Evolutionary conservation across 2,797 vertebrate species (phyloP).

Genomic region (Coccyzus lansbergi): DNA sequence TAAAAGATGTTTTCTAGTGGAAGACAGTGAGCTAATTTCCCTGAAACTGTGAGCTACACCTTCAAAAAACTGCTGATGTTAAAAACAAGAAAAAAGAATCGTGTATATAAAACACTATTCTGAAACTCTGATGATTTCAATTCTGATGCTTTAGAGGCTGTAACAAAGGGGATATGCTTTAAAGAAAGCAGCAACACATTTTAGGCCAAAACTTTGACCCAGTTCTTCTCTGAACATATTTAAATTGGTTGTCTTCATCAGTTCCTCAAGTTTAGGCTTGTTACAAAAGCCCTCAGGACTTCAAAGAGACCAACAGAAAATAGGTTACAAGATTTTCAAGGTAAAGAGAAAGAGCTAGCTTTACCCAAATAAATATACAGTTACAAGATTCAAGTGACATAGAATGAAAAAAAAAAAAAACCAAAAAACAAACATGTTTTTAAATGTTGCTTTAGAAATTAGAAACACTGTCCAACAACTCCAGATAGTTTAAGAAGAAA

Average conservation of each 20-base stretch:
- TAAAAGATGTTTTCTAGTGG: background rate
- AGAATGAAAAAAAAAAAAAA: background rate
- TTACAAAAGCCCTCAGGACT: background rate
- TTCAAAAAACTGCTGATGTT: constrained; percentile 29
- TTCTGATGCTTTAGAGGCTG: background rate
- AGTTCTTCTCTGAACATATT: background rate
- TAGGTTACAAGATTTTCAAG: background rate
- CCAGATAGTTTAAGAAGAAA: background rate
- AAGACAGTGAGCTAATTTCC: background rate
- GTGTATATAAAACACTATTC: background rate
- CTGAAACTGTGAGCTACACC: background rate
- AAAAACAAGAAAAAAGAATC: background rate
- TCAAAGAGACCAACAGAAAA: background rate
- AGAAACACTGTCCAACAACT: background rate
- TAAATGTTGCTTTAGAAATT: background rate
- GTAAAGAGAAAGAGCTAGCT: background rate
- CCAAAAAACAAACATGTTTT: background rate
- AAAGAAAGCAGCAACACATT: background rate
- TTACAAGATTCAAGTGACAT: background rate
- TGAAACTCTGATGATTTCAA: background rate
- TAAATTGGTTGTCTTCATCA: background rate
- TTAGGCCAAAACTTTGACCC: background rate
- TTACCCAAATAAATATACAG: background rate
- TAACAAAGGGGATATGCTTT: background rate
- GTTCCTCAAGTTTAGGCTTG: background rate